Evolutionary conservation across 2,113 vertebrate genomes (phyloP), one percentile per base, ranked within the genome.

Genomic region (Chaetops frenatus): DNA sequence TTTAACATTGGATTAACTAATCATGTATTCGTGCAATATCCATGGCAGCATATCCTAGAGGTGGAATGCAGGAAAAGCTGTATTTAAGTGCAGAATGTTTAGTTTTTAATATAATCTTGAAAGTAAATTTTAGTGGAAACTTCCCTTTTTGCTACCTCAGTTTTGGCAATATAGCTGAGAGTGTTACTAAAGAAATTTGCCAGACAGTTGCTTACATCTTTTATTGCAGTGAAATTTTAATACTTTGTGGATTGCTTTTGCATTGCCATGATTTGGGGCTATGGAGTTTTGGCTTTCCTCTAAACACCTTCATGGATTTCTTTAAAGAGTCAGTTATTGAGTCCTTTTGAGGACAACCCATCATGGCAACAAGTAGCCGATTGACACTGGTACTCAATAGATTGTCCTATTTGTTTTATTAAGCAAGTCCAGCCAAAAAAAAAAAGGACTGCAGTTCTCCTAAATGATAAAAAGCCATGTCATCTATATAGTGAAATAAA

Each of bases 361-460:
- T 95, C 78, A 70, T 73, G 19, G 64, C 51, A 51, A 57, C 74
- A 96, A 72, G 40, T 69, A 92, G 27, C 91, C 45, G 62, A 18
- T 70, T 92, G 90, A 84, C 15, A 7, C 66, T 96, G 66, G 50
- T 90, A 83, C 90, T 95, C 54, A 88, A 40, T 18, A 84, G 54
- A 54, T 82, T 82, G 64, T 79, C 93, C 82, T 95, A 78, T 87
- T 86, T 95, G 31, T 92, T 40, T 77, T 94, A 84, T 64, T 47
- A 45, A 74, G 91, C 69, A 89, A 64, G n/a, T 95, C 17, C 76
- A 86, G 50, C 44, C 81, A 74, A 83, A 87, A 92, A 80, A 22
- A 50, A 58, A 45, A n/a, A n/a, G n/a, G 1, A 44, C 45, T 72
- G 25, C 51, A 80, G 18, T 80, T 88, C 58, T 78, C 53, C 47